Evolutionary conservation across 2,113 vertebrate genomes (phyloP).

Genomic region (Phylloscopus trochiloides): DNA sequence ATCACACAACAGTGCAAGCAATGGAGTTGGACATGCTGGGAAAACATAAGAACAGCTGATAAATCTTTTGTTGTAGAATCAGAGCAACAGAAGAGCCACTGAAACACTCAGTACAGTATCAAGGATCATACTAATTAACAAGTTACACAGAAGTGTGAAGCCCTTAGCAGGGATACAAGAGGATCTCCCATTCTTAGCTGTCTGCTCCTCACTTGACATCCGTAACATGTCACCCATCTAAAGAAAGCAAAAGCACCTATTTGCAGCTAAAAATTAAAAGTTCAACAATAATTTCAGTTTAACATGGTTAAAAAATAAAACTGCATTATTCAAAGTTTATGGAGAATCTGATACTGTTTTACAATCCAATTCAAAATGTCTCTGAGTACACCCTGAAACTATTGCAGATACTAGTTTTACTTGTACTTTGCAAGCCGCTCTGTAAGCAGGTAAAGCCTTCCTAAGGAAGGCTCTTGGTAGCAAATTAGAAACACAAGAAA

Average conservation of each 20-base stretch:
- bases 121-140: background rate
- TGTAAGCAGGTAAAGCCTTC: background rate
- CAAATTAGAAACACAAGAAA: background rate
- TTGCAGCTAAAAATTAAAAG: background rate
- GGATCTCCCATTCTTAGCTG: background rate
- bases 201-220: background rate
- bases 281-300: background rate
- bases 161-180: background rate
- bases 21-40: background rate
- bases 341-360: background rate
- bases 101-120: background rate
- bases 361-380: background rate
- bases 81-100: background rate
- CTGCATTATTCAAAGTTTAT: background rate
- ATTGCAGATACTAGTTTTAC: background rate
- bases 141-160: background rate
- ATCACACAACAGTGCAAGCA: background rate
- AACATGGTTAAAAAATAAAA: background rate
- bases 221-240: rapidly evolving
- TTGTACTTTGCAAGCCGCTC: background rate
- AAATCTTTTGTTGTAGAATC: background rate
- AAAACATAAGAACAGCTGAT: background rate
- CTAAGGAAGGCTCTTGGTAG: background rate
- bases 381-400: background rate
- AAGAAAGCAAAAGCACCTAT: background rate